Evolutionary conservation across 2,113 vertebrate species (phyloP), one percentile per base, ranked within the genome.

Genomic region (Gobio gobio): DNA sequence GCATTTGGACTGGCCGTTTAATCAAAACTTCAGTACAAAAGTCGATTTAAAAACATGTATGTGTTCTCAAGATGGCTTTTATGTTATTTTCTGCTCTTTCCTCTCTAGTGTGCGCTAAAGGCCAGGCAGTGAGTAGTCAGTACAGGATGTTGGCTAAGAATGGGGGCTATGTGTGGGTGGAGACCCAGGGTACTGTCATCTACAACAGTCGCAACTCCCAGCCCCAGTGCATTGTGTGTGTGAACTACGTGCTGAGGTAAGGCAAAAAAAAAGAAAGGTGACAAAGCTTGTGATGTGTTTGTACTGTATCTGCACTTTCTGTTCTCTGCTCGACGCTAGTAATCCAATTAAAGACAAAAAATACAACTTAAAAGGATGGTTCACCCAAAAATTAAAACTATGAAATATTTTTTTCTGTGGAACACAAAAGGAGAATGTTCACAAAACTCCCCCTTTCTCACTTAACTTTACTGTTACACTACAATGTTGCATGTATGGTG

Each of bases 201-300:
- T 99, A 99, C 89, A 99, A 97, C 68, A 97, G 95, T n/a, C 97
- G 98, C 47, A 99, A 99, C 94, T 95, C 98, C 1, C 98, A 99
- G 92, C 98, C 98, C 0, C 98, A 99, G 93, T 99, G 98, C 86
- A 97, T 99, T 24, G 96, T 99, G 90, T 98, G 98, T 51, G 92
- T 99, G 90, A 99, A 99, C 95, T 98, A 97, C 0, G 97, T 99
- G 78, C 96, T 99, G 87, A 99, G 98, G 98, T 99, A 40, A 92
- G 94, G 68, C 20, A 13, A 29, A 64, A 43, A 3, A 51, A 68
- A 40, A 56, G 33, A 45, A 61, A 20, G 33, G 40, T 81, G 66
- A 47, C 13, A 75, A 36, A 66, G 43, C 49, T n/a, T 87, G 20
- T 5, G 26, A 40, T 82, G 10, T 56, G 47, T 56, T 36, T 54